Percentiles rank a stretch among this genome's conserved stretches.
Evolutionary conservation across 1,140 invertebrate genomes (phyloP).

Genomic region (Drosophila oshimai): DNA sequence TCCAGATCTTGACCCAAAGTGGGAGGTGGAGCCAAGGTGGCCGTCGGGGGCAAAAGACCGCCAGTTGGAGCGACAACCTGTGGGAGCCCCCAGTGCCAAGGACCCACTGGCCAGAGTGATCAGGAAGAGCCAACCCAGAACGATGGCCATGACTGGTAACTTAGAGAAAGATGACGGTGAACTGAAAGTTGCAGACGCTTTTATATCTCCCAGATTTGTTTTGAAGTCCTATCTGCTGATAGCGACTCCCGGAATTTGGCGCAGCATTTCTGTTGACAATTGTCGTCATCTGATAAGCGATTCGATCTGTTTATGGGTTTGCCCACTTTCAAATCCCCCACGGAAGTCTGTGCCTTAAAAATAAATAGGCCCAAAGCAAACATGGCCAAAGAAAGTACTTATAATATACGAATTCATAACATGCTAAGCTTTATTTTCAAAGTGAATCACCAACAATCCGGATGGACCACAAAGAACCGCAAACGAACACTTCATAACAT

Average conservation of each 20-base stretch:
- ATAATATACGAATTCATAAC: constrained; percentile 39
- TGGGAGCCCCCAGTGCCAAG: constrained; percentile 3
- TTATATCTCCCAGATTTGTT: constrained; percentile 21
- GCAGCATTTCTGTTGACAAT: constrained; percentile 51
- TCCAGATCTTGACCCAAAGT: constrained; percentile 64
- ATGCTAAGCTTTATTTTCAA: constrained; percentile 70
- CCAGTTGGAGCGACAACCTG: neutral
- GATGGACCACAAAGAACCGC: constrained; percentile 51
- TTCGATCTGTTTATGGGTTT: constrained; percentile 69
- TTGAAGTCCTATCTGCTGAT: constrained; percentile 42
- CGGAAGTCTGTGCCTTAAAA: constrained; percentile 8
- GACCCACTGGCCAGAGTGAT: constrained; percentile 19
- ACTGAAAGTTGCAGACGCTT: neutral
- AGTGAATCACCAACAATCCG: constrained; percentile 65
- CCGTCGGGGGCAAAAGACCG: neutral
- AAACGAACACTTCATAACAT: constrained; percentile 61
- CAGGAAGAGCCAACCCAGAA: constrained; percentile 21
- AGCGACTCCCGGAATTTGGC: constrained; percentile 41
- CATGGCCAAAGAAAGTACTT: constrained; percentile 5
- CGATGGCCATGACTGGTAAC: constrained; percentile 7
- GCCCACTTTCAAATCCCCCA: constrained; percentile 3
- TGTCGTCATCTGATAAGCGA: constrained; percentile 35
- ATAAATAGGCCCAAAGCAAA: constrained; percentile 1
- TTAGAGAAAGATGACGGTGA: neutral
- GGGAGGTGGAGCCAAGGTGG: constrained; percentile 27